Evolutionary conservation across 2,797 vertebrate species (phyloP).

Genomic region (Coregonus ussuriensis): DNA sequence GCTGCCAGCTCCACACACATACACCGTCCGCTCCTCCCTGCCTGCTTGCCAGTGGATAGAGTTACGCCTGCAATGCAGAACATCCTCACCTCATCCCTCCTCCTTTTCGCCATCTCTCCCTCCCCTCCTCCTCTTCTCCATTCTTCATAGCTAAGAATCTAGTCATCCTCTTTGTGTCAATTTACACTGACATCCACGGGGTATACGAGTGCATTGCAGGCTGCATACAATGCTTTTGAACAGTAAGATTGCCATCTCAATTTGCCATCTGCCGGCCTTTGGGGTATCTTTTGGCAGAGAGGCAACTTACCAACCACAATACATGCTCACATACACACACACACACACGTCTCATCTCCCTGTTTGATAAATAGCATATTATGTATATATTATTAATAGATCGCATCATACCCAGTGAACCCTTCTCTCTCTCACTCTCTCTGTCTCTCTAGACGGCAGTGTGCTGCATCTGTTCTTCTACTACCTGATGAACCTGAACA

Average conservation of each 20-base stretch:
- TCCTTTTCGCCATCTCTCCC: constrained; percentile 26
- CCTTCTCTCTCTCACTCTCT: background rate
- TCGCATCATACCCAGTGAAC: background rate
- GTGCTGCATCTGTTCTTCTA: constrained; percentile 89
- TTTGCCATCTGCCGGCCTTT: no score
- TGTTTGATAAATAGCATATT: no score
- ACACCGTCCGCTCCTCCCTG: background rate
- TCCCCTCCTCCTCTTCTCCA: constrained; percentile 7
- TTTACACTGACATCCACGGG: no score
- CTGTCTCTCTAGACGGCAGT: constrained; percentile 77
- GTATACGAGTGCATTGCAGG: no score
- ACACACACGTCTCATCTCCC: no score
- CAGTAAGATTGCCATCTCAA: no score
- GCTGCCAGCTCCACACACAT: no score
- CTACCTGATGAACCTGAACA: constrained; percentile 97
- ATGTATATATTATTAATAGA: background rate
- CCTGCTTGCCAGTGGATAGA: background rate
- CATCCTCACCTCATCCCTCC: background rate
- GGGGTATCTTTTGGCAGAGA: no score
- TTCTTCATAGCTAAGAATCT: constrained; percentile 14
- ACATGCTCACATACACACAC: background rate
- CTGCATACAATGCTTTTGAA: no score
- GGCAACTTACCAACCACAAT: no score
- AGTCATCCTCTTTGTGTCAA: no score
- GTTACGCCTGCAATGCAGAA: constrained; percentile 1